These are phyloP conservation scores for Papilio gigon DNA, from an alignment of 2,888 invertebrate genomes.

Conservation along the genomic window DNA sequence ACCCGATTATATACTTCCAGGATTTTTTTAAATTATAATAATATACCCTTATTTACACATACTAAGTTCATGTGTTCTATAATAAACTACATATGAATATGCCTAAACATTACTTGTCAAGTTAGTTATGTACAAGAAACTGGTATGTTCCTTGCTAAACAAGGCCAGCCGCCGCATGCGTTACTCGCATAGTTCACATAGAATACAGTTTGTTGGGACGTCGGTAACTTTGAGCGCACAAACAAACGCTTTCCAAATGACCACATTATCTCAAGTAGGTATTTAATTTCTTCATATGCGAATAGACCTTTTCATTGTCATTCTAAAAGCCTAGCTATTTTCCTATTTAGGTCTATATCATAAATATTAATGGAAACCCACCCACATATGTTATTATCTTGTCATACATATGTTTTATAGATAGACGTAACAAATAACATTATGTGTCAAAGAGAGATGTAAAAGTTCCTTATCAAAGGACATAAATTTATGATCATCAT, in stretches of 20 bases:
- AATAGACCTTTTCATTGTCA: conserved; percentile 26
- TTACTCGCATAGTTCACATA: conserved; percentile 41
- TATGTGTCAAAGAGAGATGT: neutral
- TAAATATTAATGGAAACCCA: conserved; percentile 29
- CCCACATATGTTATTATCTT: neutral
- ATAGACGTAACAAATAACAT: neutral
- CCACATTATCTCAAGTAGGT: conserved; percentile 49
- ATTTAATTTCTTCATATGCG: conserved; percentile 42
- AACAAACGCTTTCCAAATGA: conserved; percentile 46
- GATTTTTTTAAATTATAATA: too few relatives aligned
- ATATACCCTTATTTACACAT: too few relatives aligned
- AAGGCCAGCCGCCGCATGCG: conserved; percentile 21
- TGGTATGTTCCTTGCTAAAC: conserved; percentile 28
- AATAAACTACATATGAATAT: neutral
- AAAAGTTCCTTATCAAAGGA: neutral
- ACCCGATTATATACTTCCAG: too few relatives aligned
- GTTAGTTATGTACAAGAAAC: conserved; percentile 28
- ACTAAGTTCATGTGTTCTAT: neutral
- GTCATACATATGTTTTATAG: conserved; percentile 6
- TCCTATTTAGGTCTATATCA: conserved; percentile 22
- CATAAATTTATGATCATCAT: too few relatives aligned
- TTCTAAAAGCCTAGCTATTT: conserved; percentile 19
- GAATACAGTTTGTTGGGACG: conserved; percentile 43
- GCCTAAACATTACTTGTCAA: conserved; percentile 19
- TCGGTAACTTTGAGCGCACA: conserved; percentile 44